Base-by-base conservation (phyloP, 2,113 vertebrate species). In the Cavia aperea region DNA sequence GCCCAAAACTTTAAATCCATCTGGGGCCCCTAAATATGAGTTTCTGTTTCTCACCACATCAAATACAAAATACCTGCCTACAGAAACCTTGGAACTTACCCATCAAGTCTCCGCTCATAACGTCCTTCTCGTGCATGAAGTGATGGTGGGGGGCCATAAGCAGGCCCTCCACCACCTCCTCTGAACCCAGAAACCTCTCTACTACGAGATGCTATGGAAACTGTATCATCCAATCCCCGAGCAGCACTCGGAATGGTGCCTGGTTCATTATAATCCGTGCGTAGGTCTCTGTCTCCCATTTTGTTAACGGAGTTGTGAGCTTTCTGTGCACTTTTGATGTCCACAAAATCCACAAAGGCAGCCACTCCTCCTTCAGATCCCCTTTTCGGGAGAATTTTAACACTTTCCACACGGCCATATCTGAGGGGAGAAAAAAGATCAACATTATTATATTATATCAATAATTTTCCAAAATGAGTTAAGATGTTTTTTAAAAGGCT, bases 121-220 rank as follows among this genome's bases (percentile, higher is more conserved):
- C 99, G 99, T 98, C 99, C 99, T 98, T 99, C 99, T 98, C 99
- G 99, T 98, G 98, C 98, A 99, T 99, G 99, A 98, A 99, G 99
- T 93, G 99, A 98, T 97, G 99, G 98, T 72, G 99, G 98, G 96
- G 99, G 99, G 73, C 98, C 99, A 95, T 99, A 99, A 97, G 99
- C 98, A 96, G 99, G 98, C 96, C 99, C 99, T 97, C 99, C 99
- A 60, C 99, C 98, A 98, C 98, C 98, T 98, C 99, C 98, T 98
- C 99, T 98, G 99, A 99, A 99, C 98, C 99, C 99, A 97, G 99
- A 98, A 98, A 99, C 99, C 97, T 99, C 99, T 98, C 99, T 98
- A 98, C 98, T 98, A 97, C 98, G 99, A 99, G 98, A 99, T 98
- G 99, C 99, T 97, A 99, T 98, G 97, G 99, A 99, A 97, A 99